phyloP scores from a whole-genome alignment of 2,888 invertebrate genomes.

The Sinopyrophorus schimmeli region DNA sequence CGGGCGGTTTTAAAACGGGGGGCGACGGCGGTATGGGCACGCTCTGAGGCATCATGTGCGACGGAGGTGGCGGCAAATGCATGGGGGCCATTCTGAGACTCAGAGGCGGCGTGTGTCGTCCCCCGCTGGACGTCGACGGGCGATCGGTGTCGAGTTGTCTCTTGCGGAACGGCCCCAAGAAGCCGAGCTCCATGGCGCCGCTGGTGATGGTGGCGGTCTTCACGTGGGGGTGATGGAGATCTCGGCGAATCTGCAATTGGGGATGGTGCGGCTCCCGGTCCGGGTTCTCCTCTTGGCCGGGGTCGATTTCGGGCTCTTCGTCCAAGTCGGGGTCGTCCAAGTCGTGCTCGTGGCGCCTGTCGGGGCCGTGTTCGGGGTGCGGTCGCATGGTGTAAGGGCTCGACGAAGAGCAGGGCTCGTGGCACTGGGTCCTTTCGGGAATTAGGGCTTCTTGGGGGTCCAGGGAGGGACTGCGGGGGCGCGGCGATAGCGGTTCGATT shows the following conservation, averaged over 20 bases:
- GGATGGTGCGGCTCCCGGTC: conserved; percentile 43
- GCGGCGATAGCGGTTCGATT: conserved; percentile 51
- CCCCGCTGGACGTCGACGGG: conserved; percentile 48
- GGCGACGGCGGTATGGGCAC: conserved; percentile 42
- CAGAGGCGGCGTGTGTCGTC: conserved; percentile 47
- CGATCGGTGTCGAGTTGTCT: conserved; percentile 61
- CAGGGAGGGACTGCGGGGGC: conserved; percentile 49
- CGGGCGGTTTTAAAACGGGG: conserved; percentile 52
- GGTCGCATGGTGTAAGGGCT: conserved; percentile 76
- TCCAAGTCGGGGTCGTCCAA: conserved; percentile 49
- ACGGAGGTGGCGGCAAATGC: conserved; percentile 34
- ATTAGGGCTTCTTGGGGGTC: conserved; percentile 48
- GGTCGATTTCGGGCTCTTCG: conserved; percentile 53
- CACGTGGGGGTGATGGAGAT: conserved; percentile 61
- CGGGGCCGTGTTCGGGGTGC: conserved; percentile 60
- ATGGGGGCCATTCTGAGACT: conserved; percentile 46
- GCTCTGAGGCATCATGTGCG: conserved; percentile 39
- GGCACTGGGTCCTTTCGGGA: conserved; percentile 71
- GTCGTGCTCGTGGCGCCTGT: conserved; percentile 56
- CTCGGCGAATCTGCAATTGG: conserved; percentile 74
- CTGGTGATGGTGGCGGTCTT: conserved; percentile 52
- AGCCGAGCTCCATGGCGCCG: conserved; percentile 56
- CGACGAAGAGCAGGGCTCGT: conserved; percentile 54
- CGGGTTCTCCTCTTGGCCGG: conserved; percentile 52
- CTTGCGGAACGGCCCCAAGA: conserved; percentile 61